Conservation (phyloP, 1,140 invertebrate genomes). For the Aphaenogaster ashmeadi region DNA sequence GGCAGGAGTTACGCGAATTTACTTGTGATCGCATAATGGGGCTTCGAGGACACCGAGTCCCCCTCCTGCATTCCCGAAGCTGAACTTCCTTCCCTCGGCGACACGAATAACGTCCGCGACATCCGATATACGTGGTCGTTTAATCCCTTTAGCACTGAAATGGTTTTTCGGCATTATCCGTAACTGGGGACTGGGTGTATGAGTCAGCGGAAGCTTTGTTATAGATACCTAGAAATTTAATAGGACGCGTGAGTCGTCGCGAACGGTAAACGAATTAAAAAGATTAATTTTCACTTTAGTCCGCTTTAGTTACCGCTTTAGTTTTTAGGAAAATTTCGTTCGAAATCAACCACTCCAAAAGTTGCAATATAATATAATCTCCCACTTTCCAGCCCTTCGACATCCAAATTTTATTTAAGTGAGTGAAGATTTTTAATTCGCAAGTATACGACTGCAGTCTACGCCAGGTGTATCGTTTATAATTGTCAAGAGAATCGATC, state of each 20-base stretch:
- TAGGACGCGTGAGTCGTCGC: background rate
- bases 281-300: background rate
- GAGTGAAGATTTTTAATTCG: background rate
- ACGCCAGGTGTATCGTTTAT: background rate
- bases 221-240: constrained; percentile 22
- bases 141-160: constrained; percentile 21
- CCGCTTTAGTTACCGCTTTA: background rate
- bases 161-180: constrained; percentile 13
- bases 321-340: background rate
- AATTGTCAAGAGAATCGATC: background rate
- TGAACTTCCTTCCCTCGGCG: background rate
- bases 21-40: constrained; percentile 38
- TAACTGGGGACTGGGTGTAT: background rate
- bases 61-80: background rate
- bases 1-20: constrained; percentile 57
- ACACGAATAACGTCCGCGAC: background rate
- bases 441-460: background rate
- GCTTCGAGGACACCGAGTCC: background rate
- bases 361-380: background rate
- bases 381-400: background rate
- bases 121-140: background rate
- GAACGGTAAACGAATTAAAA: background rate
- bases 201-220: constrained; percentile 18
- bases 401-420: background rate
- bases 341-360: background rate